These are phyloP conservation scores for Zaprionus taronus DNA, from an alignment of 1,140 invertebrate species.

Conservation along the genomic window DNA sequence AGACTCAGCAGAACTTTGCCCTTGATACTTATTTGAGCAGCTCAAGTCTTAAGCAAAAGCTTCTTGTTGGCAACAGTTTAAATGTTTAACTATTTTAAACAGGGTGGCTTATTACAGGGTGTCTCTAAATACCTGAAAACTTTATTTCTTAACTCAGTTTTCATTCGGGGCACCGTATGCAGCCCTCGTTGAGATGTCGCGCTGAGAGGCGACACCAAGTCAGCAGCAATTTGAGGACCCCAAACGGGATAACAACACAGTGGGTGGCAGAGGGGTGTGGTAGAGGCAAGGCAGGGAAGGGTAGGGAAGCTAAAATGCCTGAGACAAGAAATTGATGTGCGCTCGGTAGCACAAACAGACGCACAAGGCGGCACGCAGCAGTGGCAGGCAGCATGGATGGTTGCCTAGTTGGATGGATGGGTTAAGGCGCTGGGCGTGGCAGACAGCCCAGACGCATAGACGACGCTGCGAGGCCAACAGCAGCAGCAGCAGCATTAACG, in stretches of 20 bases:
- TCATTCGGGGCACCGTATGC: not conserved
- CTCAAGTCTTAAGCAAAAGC: not conserved
- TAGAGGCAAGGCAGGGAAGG: not conserved
- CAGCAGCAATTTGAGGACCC: slow-evolving; percentile 15
- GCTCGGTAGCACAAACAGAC: slow-evolving; percentile 34
- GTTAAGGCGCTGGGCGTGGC: slow-evolving; percentile 32
- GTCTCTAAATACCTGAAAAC: not conserved
- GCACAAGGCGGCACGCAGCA: slow-evolving; percentile 7
- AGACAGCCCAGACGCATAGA: slow-evolving; percentile 38
- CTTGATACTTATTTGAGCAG: no score
- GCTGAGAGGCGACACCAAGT: slow-evolving; percentile 39
- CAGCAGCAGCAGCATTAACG: slow-evolving; percentile 27
- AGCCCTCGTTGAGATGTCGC: slow-evolving; percentile 26
- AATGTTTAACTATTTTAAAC: not conserved
- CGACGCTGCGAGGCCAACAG: slow-evolving; percentile 13
- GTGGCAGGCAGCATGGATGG: slow-evolving; percentile 5
- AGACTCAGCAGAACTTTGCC: no score
- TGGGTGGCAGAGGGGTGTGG: not conserved
- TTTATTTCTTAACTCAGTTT: not conserved
- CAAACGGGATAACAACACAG: not conserved
- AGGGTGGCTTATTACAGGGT: not conserved
- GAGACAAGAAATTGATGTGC: slow-evolving; percentile 48
- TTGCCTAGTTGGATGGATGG: slow-evolving; percentile 14
- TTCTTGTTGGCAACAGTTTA: not conserved
- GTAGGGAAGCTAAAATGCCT: not conserved